These are phyloP conservation scores for Frankliniella intonsa DNA, from an alignment of 2,888 invertebrate species.

Conservation along the genomic window DNA sequence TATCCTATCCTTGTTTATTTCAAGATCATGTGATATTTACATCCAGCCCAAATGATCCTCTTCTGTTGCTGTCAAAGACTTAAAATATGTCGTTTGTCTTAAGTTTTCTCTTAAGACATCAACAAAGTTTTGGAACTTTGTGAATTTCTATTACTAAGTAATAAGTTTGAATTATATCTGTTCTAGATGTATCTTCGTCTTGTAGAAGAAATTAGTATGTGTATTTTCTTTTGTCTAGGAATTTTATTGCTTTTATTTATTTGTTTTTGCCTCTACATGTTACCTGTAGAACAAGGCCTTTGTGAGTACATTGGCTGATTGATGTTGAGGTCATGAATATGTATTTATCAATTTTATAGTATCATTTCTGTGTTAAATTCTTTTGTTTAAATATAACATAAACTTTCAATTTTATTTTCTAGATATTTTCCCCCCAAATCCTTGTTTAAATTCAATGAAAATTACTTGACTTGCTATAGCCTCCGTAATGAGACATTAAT, in stretches of 20 bases:
- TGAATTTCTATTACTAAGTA: too few species aligned
- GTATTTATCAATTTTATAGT: background rate
- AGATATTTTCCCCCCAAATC: background rate
- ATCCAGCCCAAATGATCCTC: background rate
- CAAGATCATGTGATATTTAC: background rate
- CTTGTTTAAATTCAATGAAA: background rate
- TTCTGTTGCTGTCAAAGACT: background rate
- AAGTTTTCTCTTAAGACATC: background rate
- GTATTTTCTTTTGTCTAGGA: background rate
- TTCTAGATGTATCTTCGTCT: background rate
- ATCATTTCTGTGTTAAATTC: background rate
- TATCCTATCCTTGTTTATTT: background rate
- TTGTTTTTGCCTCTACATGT: background rate
- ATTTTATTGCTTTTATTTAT: constrained; percentile 3
- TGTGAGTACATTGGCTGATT: too few species aligned
- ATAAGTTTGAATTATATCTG: too few species aligned
- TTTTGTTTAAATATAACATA: background rate
- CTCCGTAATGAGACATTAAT: background rate
- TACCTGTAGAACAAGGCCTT: background rate
- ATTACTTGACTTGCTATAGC: background rate
- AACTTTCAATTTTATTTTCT: background rate
- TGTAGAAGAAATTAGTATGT: background rate
- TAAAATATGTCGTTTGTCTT: background rate
- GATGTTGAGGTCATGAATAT: background rate
- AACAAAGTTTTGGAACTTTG: too few species aligned